Evolutionary conservation across 2,888 invertebrate species (phyloP).

Genomic region (Cephus sareptanus): DNA sequence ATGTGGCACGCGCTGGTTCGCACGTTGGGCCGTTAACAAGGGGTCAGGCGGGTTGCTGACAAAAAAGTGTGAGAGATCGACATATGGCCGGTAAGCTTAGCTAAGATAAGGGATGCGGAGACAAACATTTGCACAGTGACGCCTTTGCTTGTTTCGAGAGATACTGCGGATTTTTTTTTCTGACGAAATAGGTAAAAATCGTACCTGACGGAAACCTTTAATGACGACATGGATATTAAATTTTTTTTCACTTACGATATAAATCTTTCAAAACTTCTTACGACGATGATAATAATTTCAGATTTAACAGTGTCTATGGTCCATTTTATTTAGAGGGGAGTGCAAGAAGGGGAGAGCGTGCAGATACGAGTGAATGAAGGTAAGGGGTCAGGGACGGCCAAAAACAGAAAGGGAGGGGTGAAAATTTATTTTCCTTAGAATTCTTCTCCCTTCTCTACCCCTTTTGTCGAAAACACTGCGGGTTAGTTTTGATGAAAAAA

Average conservation of each 20-base stretch:
- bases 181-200: background rate
- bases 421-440: background rate
- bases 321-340: background rate
- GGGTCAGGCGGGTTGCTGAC: slow-evolving; percentile 23
- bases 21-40: background rate
- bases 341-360: background rate
- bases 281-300: background rate
- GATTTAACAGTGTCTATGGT: background rate
- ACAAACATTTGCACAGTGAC: slow-evolving; percentile 55
- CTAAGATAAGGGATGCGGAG: slow-evolving; percentile 50
- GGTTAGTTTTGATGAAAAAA: background rate
- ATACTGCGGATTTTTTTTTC: slow-evolving; percentile 2
- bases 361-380: too few species aligned
- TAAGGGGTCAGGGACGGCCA: background rate
- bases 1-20: background rate
- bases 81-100: slow-evolving; percentile 58
- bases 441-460: background rate
- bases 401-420: background rate
- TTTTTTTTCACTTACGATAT: too few species aligned
- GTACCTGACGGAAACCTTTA: background rate
- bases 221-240: background rate
- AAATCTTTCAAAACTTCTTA: background rate
- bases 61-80: slow-evolving; percentile 45
- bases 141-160: slow-evolving; percentile 37
- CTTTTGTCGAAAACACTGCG: background rate